These are phyloP conservation scores for Passerina amoena DNA, from an alignment of 2,113 vertebrate species.

Conservation along the genomic window DNA sequence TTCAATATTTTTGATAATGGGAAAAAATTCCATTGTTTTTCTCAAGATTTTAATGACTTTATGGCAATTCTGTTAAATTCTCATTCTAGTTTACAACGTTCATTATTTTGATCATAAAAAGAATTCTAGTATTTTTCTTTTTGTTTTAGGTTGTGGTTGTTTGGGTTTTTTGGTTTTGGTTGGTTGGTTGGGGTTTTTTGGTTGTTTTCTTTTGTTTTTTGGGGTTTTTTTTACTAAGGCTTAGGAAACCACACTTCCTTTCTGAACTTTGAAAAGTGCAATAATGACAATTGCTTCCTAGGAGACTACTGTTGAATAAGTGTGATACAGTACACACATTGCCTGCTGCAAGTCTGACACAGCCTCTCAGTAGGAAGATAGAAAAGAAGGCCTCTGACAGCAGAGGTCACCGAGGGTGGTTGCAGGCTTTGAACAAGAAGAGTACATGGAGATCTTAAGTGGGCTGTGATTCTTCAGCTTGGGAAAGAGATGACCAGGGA, in stretches of 20 bases:
- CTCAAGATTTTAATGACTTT: background rate
- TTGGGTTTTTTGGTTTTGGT: too few relatives aligned
- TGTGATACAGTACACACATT: background rate
- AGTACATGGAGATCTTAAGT: background rate
- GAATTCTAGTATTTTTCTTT: background rate
- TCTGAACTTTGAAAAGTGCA: background rate
- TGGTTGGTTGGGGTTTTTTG: too few relatives aligned
- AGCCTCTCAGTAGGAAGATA: background rate
- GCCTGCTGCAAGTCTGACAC: background rate
- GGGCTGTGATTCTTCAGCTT: background rate
- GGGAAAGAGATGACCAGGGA: background rate
- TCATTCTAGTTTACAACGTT: background rate
- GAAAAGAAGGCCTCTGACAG: background rate
- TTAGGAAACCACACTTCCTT: background rate
- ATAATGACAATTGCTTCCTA: background rate
- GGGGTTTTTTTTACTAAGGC: background rate
- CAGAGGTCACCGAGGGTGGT: background rate
- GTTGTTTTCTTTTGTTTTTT: background rate
- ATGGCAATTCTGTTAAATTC: background rate
- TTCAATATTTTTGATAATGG: background rate
- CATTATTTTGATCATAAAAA: background rate
- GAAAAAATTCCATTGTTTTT: background rate
- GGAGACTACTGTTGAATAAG: background rate
- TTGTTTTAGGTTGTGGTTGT: background rate
- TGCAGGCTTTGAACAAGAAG: background rate